Conservation (phyloP, 2,113 vertebrate genomes). For the Hemiscyllium ocellatum region DNA sequence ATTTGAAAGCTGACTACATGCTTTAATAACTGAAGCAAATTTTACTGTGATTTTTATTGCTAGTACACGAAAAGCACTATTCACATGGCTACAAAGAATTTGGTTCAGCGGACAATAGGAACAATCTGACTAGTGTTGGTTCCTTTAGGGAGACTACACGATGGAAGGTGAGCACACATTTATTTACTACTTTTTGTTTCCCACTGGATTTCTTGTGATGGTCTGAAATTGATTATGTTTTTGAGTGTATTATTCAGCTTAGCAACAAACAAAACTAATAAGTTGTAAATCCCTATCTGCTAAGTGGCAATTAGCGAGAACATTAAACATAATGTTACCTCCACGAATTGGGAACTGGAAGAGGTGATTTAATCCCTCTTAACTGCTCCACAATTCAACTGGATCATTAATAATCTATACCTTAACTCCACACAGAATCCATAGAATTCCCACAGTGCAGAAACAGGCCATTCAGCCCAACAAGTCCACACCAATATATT, state of each 20-base stretch:
- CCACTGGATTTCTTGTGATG: neutral
- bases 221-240: neutral
- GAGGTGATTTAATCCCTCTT: neutral
- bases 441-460: too few relatives aligned
- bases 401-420: neutral
- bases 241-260: neutral
- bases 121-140: neutral
- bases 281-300: neutral
- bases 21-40: neutral
- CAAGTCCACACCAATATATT: too few relatives aligned
- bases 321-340: neutral
- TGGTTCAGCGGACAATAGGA: neutral
- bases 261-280: neutral
- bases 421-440: neutral
- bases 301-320: neutral
- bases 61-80: constrained; percentile 25
- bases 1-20: neutral
- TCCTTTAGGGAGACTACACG: constrained; percentile 6
- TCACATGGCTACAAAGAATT: constrained; percentile 25
- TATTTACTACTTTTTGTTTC: neutral
- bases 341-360: neutral
- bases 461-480: too few relatives aligned
- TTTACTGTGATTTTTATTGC: neutral
- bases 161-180: constrained; percentile 1
- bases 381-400: neutral